Conservation (phyloP, 2,797 vertebrate species). For the Cossypha heuglini region DNA sequence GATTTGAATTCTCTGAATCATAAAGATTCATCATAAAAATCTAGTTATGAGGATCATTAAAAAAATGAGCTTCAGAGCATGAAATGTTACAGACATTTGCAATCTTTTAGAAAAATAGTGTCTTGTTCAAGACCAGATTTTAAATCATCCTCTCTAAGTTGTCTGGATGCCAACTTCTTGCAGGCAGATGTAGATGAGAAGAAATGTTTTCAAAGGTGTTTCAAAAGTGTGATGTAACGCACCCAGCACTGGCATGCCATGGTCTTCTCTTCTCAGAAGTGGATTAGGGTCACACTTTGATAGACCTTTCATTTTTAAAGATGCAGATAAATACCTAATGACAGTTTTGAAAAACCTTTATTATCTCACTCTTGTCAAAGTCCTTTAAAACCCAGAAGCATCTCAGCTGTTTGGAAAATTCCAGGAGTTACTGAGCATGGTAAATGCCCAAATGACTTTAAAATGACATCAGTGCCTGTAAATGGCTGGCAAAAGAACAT, state of each 20-base stretch:
- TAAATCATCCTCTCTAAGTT: background rate
- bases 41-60: conserved; percentile 19
- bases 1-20: conserved; percentile 47
- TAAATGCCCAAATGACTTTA: background rate
- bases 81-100: conserved; percentile 34
- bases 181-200: background rate
- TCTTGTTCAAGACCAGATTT: background rate
- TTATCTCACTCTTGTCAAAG: background rate
- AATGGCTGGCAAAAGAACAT: background rate
- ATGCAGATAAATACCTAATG: background rate
- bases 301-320: background rate
- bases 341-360: background rate
- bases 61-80: conserved; percentile 34
- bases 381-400: background rate
- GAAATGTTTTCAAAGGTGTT: background rate
- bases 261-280: background rate
- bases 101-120: conserved; percentile 5
- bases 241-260: background rate
- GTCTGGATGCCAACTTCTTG: background rate
- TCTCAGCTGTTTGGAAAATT: background rate
- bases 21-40: conserved; percentile 46
- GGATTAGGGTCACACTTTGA: background rate
- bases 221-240: background rate
- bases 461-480: background rate
- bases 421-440: background rate